phyloP scores from a whole-genome alignment of 2,113 vertebrate genomes.

The Rhodinocichla rosea region DNA sequence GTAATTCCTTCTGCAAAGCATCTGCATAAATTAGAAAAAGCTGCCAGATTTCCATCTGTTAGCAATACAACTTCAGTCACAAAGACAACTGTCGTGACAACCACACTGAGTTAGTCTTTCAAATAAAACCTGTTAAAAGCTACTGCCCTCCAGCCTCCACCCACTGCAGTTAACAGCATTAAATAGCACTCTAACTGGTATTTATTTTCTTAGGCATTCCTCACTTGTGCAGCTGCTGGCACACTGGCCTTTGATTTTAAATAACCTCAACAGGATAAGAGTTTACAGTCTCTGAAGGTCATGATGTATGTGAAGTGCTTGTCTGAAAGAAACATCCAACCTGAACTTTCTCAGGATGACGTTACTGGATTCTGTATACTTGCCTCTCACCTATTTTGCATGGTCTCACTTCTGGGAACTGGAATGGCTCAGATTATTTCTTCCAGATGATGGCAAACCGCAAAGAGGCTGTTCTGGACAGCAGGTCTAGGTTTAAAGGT shows the following conservation, averaged over 20 bases:
- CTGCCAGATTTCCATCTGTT: constrained; percentile 76
- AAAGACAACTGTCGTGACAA: constrained; percentile 77
- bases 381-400: neutral
- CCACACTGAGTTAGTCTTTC: constrained; percentile 75
- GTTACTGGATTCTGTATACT: neutral
- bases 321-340: constrained; percentile 19
- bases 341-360: constrained; percentile 34
- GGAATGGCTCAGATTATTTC: constrained; percentile 17
- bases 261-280: constrained; percentile 60
- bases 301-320: constrained; percentile 17
- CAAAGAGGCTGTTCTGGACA: constrained; percentile 38
- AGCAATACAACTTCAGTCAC: constrained; percentile 71
- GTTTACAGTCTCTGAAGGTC: constrained; percentile 56
- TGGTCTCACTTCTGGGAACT: neutral
- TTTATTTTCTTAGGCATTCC: constrained; percentile 78
- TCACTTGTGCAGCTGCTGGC: constrained; percentile 67
- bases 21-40: constrained; percentile 65
- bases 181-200: constrained; percentile 70
- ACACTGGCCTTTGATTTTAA: constrained; percentile 72
- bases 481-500: neutral
- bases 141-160: constrained; percentile 71
- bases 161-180: constrained; percentile 67
- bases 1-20: constrained; percentile 57
- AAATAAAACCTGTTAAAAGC: constrained; percentile 79
- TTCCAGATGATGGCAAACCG: constrained; percentile 45